Base-by-base conservation (phyloP, 2,797 vertebrate genomes). In the Xenopus petersii region DNA sequence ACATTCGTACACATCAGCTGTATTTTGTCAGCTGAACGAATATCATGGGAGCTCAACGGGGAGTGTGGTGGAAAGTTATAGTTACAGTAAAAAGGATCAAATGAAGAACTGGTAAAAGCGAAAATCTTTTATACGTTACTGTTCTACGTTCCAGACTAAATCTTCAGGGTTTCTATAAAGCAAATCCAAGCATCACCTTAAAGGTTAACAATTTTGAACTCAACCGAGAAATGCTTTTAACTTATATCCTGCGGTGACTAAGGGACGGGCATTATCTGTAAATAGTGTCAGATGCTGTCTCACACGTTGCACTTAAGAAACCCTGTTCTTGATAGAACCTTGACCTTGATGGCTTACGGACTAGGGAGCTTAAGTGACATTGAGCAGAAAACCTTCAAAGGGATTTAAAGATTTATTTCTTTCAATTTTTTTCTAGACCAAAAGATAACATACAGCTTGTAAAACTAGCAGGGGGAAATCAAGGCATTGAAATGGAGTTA, bases 251-350 rank as follows among this genome's bases (percentile, higher is more conserved):
- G 72, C 90, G 86, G 90, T 91, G 86, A 90, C 71, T 87, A 88
- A 87, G 89, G 80, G 81, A 81, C 87, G 86, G 83, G 86, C 77
- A 84, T 78, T 84, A 87, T 91, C 89, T 92, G 84, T 92, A 92
- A 93, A 91, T 89, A 91, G 82, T 92, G 91, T 93, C 92, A 92
- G 88, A 89, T 89, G 87, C 88, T 89, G 90, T 88, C 90, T 92
- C 90, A 89, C 90, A 93, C 90, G 0, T 87, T 86, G 90, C 91
- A 91, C 92, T 93, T 93, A 93, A 91, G 90, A 89, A 92, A 91
- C 85, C 84, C 87, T 87, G 89, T 80, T 87, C 89, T 83, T 84
- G 88, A 91, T 90, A 89, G 84, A 86, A 86, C 84, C 85, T 89
- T 92, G 92, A 92, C 92, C 92, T 89, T 85, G 79, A 70, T 83